Percentiles rank a stretch among this genome's conserved stretches.
These are phyloP conservation scores for Megaceryle maxima DNA, from an alignment of 2,113 vertebrate species.

Conservation along the genomic window DNA sequence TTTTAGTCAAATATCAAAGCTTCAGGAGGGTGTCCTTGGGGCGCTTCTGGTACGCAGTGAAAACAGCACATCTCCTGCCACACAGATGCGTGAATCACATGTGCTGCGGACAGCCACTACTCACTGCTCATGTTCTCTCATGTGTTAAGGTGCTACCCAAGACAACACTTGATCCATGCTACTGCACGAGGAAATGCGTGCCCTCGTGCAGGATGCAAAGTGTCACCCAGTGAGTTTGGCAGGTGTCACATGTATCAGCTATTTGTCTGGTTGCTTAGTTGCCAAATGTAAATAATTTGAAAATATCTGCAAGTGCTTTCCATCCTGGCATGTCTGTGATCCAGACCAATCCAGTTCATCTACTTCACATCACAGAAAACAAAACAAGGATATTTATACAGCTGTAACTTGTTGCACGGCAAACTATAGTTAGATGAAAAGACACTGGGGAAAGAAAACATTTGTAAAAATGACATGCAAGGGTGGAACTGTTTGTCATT, in stretches of 20 bases:
- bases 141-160: background rate
- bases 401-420: constrained; percentile 66
- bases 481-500: constrained; percentile 59
- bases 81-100: background rate
- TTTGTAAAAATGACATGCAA: constrained; percentile 66
- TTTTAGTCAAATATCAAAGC: constrained; percentile 51
- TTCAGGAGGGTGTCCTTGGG: constrained; percentile 29
- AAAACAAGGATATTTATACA: constrained; percentile 75
- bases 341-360: constrained; percentile 56
- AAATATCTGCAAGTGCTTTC: constrained; percentile 37
- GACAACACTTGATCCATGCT: background rate
- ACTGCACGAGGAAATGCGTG: background rate
- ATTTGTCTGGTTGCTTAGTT: constrained; percentile 25
- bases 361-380: constrained; percentile 68
- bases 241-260: constrained; percentile 44
- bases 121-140: background rate
- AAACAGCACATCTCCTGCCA: background rate
- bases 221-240: background rate
- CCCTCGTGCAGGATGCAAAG: background rate
- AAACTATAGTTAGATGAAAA: constrained; percentile 72
- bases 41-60: constrained; percentile 2
- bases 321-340: constrained; percentile 35
- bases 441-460: constrained; percentile 54
- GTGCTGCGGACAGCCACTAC: background rate
- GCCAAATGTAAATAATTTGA: constrained; percentile 45